Evolutionary conservation across 2,797 vertebrate species (phyloP), one percentile per base, ranked within the genome.

Genomic region (Buphagus erythrorhynchus): DNA sequence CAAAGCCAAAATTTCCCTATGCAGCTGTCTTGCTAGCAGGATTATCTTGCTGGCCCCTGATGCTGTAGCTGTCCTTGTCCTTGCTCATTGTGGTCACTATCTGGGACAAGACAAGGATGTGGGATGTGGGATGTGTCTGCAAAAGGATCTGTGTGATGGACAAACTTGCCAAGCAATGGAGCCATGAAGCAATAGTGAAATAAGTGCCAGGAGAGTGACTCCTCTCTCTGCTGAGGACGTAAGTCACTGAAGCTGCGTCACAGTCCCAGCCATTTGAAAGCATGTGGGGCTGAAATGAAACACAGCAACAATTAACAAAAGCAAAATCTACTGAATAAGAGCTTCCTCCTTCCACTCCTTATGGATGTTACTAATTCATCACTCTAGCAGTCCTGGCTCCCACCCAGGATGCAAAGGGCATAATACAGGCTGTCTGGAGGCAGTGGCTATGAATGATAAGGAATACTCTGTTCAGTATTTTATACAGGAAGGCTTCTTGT

Each of bases 351-450:
- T n/a, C n/a, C n/a, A n/a, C n/a, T 93, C 95, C 86, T 94, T 92
- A 89, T 85, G 92, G 86, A 93, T 91, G 48, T 28, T 90, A 90
- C 62, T 96, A 91, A 95, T 96, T 95, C 89, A 91, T 92, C 93
- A 59, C 40, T 90, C 62, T 7, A 31, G 90, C 86, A 66, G 74
- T 55, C 59, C 79, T 96, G 95, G 88, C 82, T 95, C 21, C 26
- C 79, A 84, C 76, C 67, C 86, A 95, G 85, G 52, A 88, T 52
- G 63, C 43, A 94, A 91, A 94, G 82, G 73, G 71, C 79, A 73
- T 55, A 75, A 84, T 79, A 86, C 29, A 90, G 59, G 76, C 68
- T 96, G 79, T 88, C 82, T 91, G 85, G 79, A 96, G 40, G 83
- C 87, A 88, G 79, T 52, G 69, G 72, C 84, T 87, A 17, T 28